Evolutionary conservation across 2,888 invertebrate genomes (phyloP).

Genomic region (Spodoptera picta): DNA sequence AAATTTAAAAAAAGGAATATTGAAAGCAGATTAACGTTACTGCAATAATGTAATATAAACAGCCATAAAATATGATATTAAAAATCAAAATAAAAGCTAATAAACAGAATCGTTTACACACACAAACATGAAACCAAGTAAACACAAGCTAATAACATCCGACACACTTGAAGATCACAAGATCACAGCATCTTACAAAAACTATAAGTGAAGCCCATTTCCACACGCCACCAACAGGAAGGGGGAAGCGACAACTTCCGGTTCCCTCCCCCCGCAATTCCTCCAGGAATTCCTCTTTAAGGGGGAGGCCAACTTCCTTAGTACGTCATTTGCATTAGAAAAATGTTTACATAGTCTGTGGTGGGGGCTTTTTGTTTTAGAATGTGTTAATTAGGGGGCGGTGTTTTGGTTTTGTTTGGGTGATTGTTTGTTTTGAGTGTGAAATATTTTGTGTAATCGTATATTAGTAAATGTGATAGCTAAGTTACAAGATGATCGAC

Average conservation of each 20-base stretch:
- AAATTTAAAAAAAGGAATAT: too few species aligned
- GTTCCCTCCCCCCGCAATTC: conserved; percentile 18
- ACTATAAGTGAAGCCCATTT: conserved; percentile 48
- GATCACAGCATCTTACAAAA: conserved; percentile 54
- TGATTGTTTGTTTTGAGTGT: too few species aligned
- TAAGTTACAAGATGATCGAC: too few species aligned
- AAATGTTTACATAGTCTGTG: conserved; percentile 26
- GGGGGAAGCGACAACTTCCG: conserved; percentile 52
- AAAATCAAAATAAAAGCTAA: too few species aligned
- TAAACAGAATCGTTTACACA: neutral
- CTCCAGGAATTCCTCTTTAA: conserved; percentile 33
- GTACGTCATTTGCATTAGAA: conserved; percentile 47
- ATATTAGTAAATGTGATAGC: too few species aligned
- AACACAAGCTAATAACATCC: conserved; percentile 7
- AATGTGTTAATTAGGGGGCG: neutral
- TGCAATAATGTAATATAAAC: too few species aligned
- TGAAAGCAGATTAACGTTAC: too few species aligned
- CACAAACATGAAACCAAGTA: neutral
- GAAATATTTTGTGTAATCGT: too few species aligned
- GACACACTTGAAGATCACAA: conserved; percentile 35
- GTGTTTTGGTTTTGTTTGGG: conserved; percentile 1
- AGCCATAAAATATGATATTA: too few species aligned
- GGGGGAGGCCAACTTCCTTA: conserved; percentile 16
- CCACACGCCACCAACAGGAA: conserved; percentile 47
- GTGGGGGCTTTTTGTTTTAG: neutral